Evolutionary conservation across 2,888 invertebrate species (phyloP).

Genomic region (Nezara viridula): DNA sequence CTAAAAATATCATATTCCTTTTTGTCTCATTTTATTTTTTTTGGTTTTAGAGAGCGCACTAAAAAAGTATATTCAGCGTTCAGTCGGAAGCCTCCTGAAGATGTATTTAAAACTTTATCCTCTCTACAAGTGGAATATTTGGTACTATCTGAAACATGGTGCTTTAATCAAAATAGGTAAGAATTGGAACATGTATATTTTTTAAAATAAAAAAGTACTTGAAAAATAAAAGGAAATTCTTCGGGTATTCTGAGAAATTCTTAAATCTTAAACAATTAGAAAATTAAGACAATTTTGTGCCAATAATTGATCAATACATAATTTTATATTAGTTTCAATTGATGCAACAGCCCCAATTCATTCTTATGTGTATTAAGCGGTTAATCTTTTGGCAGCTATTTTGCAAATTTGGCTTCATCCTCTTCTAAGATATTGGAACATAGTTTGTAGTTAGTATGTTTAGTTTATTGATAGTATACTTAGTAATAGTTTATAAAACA

Average conservation of each 20-base stretch:
- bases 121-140: slow-evolving; percentile 80
- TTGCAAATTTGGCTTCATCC: no score
- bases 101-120: slow-evolving; percentile 78
- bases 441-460: neutral
- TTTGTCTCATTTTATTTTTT: slow-evolving; percentile 57
- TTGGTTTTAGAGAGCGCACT: slow-evolving; percentile 78
- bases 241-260: no score
- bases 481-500: neutral
- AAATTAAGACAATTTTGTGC: no score
- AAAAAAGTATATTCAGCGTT: slow-evolving; percentile 85
- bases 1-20: neutral
- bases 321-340: no score
- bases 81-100: slow-evolving; percentile 79
- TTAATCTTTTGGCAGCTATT: no score
- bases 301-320: no score
- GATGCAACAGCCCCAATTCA: no score
- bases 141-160: slow-evolving; percentile 80
- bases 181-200: neutral
- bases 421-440: neutral
- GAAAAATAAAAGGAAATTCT: no score
- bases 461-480: neutral
- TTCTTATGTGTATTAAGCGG: no score
- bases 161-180: slow-evolving; percentile 76
- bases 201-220: no score
- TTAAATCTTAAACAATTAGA: no score